phyloP scores from a whole-genome alignment of 1,140 invertebrate genomes.

The Stenopsyche tienmushanensis region DNA sequence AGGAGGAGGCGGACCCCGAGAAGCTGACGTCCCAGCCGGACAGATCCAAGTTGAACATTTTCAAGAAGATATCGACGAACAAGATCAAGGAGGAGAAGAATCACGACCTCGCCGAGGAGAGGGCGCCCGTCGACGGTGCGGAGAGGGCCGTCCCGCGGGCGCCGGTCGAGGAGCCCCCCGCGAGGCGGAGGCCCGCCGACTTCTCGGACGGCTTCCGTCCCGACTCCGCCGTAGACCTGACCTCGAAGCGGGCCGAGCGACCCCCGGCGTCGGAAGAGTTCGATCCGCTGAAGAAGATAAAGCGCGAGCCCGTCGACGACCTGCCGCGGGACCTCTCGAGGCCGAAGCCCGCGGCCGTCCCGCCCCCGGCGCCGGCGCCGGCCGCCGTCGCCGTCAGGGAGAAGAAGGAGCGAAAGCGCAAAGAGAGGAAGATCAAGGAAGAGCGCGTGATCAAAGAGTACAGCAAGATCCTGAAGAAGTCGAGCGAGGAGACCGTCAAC shows the following conservation, averaged over 20 bases:
- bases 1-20: conserved; percentile 60
- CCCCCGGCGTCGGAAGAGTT: conserved; percentile 54
- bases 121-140: conserved; percentile 42
- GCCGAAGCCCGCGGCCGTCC: conserved; percentile 19
- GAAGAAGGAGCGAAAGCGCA: conserved; percentile 65
- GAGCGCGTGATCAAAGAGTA: conserved; percentile 50
- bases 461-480: conserved; percentile 52
- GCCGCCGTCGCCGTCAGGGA: conserved; percentile 44
- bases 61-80: conserved; percentile 78
- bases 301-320: conserved; percentile 33
- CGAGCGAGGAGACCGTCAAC: conserved; percentile 50
- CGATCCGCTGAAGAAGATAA: conserved; percentile 43
- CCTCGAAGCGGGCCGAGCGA: conserved; percentile 52
- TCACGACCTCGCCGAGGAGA: conserved; percentile 44
- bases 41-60: conserved; percentile 80
- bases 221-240: conserved; percentile 50
- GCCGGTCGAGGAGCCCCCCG: conserved; percentile 15
- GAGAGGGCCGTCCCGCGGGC: background rate
- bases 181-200: conserved; percentile 13
- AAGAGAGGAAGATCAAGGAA: conserved; percentile 63
- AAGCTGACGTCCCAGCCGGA: conserved; percentile 77
- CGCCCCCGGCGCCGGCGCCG: background rate
- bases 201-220: background rate
- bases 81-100: conserved; percentile 69
- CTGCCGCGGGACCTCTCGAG: conserved; percentile 33